Base-by-base conservation (phyloP, 2,797 vertebrate genomes). In the Notolepis coatsorum region DNA sequence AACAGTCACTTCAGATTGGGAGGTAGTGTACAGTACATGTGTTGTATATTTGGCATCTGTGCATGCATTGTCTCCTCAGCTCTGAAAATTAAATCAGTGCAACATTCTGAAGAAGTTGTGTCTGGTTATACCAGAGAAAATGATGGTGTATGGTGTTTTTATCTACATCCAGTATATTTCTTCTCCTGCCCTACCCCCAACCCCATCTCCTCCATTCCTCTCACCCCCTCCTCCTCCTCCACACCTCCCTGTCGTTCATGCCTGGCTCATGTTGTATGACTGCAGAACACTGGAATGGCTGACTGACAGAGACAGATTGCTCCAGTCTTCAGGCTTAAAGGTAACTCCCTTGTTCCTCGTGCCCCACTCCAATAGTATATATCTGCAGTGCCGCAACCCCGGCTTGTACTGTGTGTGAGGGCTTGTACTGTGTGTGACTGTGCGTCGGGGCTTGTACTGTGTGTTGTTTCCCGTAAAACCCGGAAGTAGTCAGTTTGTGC, bases 291-390 rank as follows among this genome's bases (percentile, higher is more conserved):
- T 54, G 69, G 47, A 61, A 64, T 31, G 68, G 79, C 55, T 89
- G 68, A 77, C 55, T 89, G 90, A 90, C 90, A 89, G 65, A 81
- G 88, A 89, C 74, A 48, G 84, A 91, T 90, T 79, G 75, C 77
- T n/a, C 52, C 68, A 50, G 78, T 71, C 66, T n/a, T 61, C 79
- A 83, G n/a, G 84, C 86, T 90, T 89, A 87, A 90, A 89, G 89
- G 86, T 88, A 86, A 90, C 83, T 89, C 86, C 88, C 71, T 89
- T 48, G 64, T 80, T 84, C 83, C 81, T 68, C 73, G 71, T 81
- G 81, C 84, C 84, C 77, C 45, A 82, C n/a, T n/a, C n/a, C n/a
- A n/a, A n/a, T n/a, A n/a, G n/a, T n/a, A n/a, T n/a, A n/a, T n/a
- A n/a, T n/a, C n/a, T n/a, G n/a, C n/a, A n/a, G n/a, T n/a, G n/a